Base-by-base conservation (phyloP, 2,888 invertebrate species). In the Drosophila histrio region DNA sequence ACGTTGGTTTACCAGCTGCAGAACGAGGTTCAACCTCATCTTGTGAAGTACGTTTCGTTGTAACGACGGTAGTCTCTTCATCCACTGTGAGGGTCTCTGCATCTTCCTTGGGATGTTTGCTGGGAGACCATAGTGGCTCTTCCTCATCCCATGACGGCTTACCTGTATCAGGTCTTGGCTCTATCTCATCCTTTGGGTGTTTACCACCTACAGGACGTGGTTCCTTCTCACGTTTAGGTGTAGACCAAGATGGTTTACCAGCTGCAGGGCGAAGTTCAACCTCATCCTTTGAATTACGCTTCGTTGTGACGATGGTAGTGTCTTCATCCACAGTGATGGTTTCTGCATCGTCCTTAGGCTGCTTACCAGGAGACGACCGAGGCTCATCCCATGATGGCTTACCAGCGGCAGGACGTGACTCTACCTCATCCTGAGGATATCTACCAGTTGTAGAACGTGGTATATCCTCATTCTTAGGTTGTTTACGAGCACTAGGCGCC, bases 331-430 rank as follows among this genome's bases (percentile, higher is more conserved):
- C 21, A 24, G 34, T 26, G 2, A 56, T 5, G n/a, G 34, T 34
- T 13, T 56, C 38, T 2, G 8, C 24, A 24, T 34, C 36, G 11
- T 63, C 63, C 13, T 63, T 38, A 11, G 50, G 50, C 9, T 28
- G 17, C 38, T 38, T 26, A 0, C 13, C 4, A 11, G 26, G 7
- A 5, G 30, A 17, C 1, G 15, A 17, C 3, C 26, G 44, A n/a
- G 72, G 69, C 24, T 53, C 34, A 22, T 64, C 36, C 28, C 47
- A 52, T 8, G 52, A 54, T 0, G 38, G 57, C 3, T 39, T 47
- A 6, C 30, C 56, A 4, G 34, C 13, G 1, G 19, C 26, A 8
- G 47, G 49, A 15, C 22, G 22, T 17, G 30, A 19, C 9, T 56
- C 19, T 6, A 19, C 2, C 6, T 15, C 39, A 15, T 46, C 36